These are phyloP conservation scores for Oxytorus armatus DNA, from an alignment of 2,888 invertebrate species.

Conservation along the genomic window DNA sequence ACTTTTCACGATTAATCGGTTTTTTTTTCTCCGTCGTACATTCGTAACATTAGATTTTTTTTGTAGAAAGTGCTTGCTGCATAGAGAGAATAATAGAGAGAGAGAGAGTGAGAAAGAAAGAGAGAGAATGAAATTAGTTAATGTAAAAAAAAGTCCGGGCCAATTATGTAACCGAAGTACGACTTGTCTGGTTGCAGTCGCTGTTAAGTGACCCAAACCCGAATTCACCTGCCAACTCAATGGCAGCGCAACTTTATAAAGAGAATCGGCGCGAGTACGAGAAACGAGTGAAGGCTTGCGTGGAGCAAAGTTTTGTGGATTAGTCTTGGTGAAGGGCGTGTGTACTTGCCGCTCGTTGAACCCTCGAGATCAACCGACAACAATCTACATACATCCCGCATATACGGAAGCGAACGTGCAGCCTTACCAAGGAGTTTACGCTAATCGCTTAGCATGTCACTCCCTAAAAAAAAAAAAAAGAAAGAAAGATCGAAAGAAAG, in stretches of 20 bases:
- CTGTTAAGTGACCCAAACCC: slow-evolving; percentile 99
- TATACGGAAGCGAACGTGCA: slow-evolving; percentile 78
- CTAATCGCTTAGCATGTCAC: slow-evolving; percentile 80
- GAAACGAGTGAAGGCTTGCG: slow-evolving; percentile 99
- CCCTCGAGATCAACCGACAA: slow-evolving; percentile 71
- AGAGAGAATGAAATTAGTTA: slow-evolving; percentile 30
- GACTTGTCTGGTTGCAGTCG: slow-evolving; percentile 90
- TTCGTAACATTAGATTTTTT: slow-evolving; percentile 12
- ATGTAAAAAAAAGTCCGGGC: slow-evolving; percentile 27
- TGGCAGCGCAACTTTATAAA: slow-evolving; percentile 99
- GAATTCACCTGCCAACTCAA: slow-evolving; percentile 99
- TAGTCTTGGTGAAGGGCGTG: slow-evolving; percentile 85
- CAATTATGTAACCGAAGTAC: slow-evolving; percentile 58
- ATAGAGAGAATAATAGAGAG: background rate
- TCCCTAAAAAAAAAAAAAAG: slow-evolving; percentile 74
- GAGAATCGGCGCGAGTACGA: slow-evolving; percentile 99
- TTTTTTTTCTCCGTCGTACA: background rate
- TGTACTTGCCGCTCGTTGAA: slow-evolving; percentile 70
- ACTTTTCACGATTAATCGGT: background rate
- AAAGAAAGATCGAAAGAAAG: slow-evolving; percentile 36
- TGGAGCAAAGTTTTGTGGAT: slow-evolving; percentile 99
- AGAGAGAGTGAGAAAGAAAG: slow-evolving; percentile 23
- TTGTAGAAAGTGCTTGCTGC: slow-evolving; percentile 18
- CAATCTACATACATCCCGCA: slow-evolving; percentile 75
- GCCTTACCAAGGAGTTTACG: slow-evolving; percentile 82